These are phyloP conservation scores for Stenurella melanura DNA, from an alignment of 2,888 invertebrate species.

Conservation along the genomic window DNA sequence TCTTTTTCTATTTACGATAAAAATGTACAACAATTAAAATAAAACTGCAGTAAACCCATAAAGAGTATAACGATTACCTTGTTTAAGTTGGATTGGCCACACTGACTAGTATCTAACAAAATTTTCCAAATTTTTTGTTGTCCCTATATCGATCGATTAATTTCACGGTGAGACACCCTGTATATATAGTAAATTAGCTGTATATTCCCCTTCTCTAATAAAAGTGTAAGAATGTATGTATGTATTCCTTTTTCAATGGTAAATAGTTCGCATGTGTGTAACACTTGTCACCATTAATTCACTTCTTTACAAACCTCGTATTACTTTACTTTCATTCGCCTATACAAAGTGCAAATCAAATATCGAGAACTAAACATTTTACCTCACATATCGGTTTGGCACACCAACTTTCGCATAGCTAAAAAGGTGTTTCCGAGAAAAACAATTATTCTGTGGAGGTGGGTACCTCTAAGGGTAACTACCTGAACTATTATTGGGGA, in stretches of 20 bases:
- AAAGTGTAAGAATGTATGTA: background rate
- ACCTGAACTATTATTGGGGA: constrained; percentile 51
- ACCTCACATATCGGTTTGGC: constrained; percentile 24
- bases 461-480: constrained; percentile 51
- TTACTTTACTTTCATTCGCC: background rate
- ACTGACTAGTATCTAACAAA: no score
- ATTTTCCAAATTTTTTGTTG: no score
- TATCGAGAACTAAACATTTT: constrained; percentile 15
- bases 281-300: background rate
- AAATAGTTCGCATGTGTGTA: background rate
- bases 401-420: constrained; percentile 41
- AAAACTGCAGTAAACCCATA: no score
- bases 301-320: background rate
- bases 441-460: constrained; percentile 61
- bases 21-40: no score
- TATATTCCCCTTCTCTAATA: background rate
- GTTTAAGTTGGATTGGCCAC: no score
- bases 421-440: constrained; percentile 60
- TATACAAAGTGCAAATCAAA: constrained; percentile 14
- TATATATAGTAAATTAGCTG: no score
- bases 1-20: no score
- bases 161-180: no score
- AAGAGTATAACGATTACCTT: no score
- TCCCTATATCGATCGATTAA: no score
- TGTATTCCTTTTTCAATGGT: background rate